A percentile compares a stretch with the other conserved stretches of the same genome.
Conservation (phyloP, 1,140 invertebrate genomes). For the Diplogasteroides magnus region DNA sequence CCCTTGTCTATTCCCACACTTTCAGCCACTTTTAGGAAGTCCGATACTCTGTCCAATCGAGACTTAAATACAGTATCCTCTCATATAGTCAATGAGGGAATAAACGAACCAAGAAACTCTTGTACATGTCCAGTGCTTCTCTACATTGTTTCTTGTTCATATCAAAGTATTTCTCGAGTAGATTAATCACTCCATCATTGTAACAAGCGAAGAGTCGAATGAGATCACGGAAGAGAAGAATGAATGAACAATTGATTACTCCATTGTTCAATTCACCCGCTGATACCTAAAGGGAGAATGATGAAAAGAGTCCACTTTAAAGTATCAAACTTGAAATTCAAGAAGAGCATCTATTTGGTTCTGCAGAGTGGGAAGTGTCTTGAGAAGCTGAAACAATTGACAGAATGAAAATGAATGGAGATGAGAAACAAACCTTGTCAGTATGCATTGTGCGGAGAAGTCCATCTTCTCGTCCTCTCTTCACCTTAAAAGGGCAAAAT, state of each 20-base stretch:
- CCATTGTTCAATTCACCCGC: constrained; percentile 94
- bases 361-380: constrained; percentile 90
- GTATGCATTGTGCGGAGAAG: constrained; percentile 90
- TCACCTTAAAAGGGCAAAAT: constrained; percentile 51
- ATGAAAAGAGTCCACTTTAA: neutral
- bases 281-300: constrained; percentile 65
- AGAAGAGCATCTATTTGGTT: constrained; percentile 86
- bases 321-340: constrained; percentile 76
- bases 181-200: constrained; percentile 97
- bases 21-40: constrained; percentile 95
- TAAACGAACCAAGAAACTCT: constrained; percentile 80
- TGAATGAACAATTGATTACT: constrained; percentile 96
- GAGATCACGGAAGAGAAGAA: constrained; percentile 94
- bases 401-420: constrained; percentile 11
- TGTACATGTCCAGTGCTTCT: constrained; percentile 95
- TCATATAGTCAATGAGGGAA: constrained; percentile 8
- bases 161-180: constrained; percentile 97
- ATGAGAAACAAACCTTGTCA: constrained; percentile 68
- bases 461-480: constrained; percentile 83
- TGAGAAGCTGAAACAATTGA: constrained; percentile 67
- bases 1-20: constrained; percentile 97
- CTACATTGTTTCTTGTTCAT: constrained; percentile 97
- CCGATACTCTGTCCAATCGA: constrained; percentile 93
- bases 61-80: constrained; percentile 54
- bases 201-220: constrained; percentile 98